Evolutionary conservation across 2,113 vertebrate genomes (phyloP), one percentile per base, ranked within the genome.

Genomic region (Ammodytes dubius): DNA sequence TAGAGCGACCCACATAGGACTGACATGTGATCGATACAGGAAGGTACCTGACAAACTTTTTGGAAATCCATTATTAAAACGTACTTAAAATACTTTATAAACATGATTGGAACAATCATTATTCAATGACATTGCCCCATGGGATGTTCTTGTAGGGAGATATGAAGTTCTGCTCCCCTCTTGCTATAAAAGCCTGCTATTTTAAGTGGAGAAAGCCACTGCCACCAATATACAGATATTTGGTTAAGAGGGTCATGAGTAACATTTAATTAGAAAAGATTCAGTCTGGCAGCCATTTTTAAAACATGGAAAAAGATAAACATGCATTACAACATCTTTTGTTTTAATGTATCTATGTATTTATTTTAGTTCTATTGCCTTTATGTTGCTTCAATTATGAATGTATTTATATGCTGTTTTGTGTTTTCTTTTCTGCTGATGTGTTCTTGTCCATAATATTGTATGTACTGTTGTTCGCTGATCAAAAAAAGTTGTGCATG

Each of bases 401-500:
- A 71, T 27, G 17, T 42, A 7, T 14, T 9, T 13, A 39, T 71
- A 1, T 47, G 10, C 4, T 6, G 27, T 19, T 35, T 5, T 57
- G 27, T 49, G 45, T 42, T 11, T 39, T 42, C 10, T 52, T 27
- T 13, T 75, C 47, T 56, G 9, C 10, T 46, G 10, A 61, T 27
- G 4, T 42, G 2, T 12, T 60, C 8, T 43, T 8, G 45, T 37
- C 14, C 43, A 63, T 40, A 7, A 27, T 27, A 27, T 27, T 27
- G 27, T 27, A 27, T 27, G 27, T 27, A 27, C 27, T 27, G 27
- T 27, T 27, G 27, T 27, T 27, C 27, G 27, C 27, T 27, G 27
- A 27, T 27, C 27, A 27, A 35, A 47, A 63, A 72, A 61, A 71
- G 47, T 61, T 73, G 73, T 53, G 61, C 81, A 71, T 63, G 57